Percentiles rank a stretch among this genome's conserved stretches.
These are phyloP conservation scores for Eupeodes latifasciatus DNA, from an alignment of 2,888 invertebrate genomes.

Conservation along the genomic window DNA sequence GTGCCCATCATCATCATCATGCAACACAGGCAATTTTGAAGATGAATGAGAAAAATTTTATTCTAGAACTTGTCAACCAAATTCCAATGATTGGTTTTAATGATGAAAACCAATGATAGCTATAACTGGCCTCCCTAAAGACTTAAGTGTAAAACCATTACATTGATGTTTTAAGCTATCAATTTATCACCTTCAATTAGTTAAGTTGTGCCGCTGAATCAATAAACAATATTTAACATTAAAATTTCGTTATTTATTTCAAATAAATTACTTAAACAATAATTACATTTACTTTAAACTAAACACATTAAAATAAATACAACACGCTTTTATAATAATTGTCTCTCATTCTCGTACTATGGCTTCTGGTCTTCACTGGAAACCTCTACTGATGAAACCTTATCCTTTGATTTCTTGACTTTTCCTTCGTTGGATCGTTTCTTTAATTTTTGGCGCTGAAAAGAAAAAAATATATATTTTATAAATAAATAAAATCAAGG, in stretches of 20 bases:
- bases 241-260: constrained; percentile 48
- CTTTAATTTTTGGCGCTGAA: constrained; percentile 80
- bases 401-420: constrained; percentile 71
- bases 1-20: too few species aligned
- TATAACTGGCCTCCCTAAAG: too few species aligned
- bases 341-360: background rate
- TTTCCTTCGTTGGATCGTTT: constrained; percentile 79
- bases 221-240: too few species aligned
- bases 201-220: too few species aligned
- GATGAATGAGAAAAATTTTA: too few species aligned
- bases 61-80: too few species aligned
- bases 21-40: too few species aligned
- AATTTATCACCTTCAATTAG: too few species aligned
- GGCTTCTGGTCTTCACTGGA: constrained; percentile 78
- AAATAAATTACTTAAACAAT: constrained; percentile 73
- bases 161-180: too few species aligned
- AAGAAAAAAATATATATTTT: background rate
- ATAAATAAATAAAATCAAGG: background rate
- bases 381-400: constrained; percentile 81
- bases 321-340: constrained; percentile 1
- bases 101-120: too few species aligned
- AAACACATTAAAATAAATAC: constrained; percentile 51
- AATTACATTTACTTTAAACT: constrained; percentile 68
- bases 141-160: too few species aligned
- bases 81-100: too few species aligned